Evolutionary conservation across 1,140 invertebrate genomes (phyloP).

Genomic region (Wasmannia auropunctata): DNA sequence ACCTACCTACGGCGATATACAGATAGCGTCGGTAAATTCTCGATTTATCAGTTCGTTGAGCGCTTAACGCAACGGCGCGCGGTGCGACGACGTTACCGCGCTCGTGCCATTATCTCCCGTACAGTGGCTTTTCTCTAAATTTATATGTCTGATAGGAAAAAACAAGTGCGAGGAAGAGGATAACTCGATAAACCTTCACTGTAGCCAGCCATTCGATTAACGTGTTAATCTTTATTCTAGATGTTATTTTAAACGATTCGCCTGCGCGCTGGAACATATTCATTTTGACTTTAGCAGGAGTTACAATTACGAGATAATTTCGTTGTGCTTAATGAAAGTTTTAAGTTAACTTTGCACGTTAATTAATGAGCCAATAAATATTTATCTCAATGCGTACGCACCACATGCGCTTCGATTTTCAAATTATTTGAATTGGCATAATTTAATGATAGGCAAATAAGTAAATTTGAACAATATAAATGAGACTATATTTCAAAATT

Average conservation of each 20-base stretch:
- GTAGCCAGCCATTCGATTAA: constrained; percentile 26
- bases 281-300: neutral
- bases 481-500: constrained; percentile 17
- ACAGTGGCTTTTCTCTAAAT: constrained; percentile 59
- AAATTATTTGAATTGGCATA: constrained; percentile 23
- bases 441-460: constrained; percentile 47
- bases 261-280: neutral
- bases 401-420: neutral
- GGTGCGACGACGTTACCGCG: constrained; percentile 71
- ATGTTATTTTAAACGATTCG: constrained; percentile 10
- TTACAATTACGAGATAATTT: constrained; percentile 1
- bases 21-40: constrained; percentile 67
- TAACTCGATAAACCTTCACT: neutral
- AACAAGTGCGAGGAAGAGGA: neutral
- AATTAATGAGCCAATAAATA: constrained; percentile 34
- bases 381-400: constrained; percentile 4
- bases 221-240: constrained; percentile 6
- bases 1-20: constrained; percentile 59
- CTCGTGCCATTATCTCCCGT: constrained; percentile 59
- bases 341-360: constrained; percentile 11
- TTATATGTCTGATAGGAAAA: constrained; percentile 64
- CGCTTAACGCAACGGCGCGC: constrained; percentile 71
- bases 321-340: neutral
- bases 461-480: constrained; percentile 39
- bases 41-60: constrained; percentile 71